A percentile compares a stretch with the other conserved stretches of the same genome.
phyloP scores from a whole-genome alignment of 1,140 invertebrate species.

The Musca vetustissima region DNA sequence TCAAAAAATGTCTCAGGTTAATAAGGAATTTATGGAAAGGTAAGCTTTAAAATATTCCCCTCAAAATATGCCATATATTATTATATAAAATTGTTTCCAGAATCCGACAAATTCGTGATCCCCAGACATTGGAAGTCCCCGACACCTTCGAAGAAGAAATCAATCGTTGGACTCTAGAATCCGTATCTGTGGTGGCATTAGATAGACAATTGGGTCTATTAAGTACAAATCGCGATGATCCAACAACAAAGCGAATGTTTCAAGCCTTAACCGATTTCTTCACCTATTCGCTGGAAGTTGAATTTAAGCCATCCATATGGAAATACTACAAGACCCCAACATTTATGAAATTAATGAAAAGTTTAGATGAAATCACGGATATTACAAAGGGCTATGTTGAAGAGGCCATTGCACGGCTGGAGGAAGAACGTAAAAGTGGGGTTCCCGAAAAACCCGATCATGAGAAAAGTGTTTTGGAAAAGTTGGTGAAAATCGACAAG shows the following conservation, averaged over 20 bases:
- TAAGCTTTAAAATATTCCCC: slow-evolving; percentile 10
- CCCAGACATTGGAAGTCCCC: slow-evolving; percentile 60
- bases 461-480: slow-evolving; percentile 58
- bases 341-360: slow-evolving; percentile 61
- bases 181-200: slow-evolving; percentile 69
- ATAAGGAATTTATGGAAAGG: slow-evolving; percentile 45
- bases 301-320: slow-evolving; percentile 66
- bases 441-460: slow-evolving; percentile 31
- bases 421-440: slow-evolving; percentile 35
- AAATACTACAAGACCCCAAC: slow-evolving; percentile 61
- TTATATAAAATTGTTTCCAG: slow-evolving; percentile 42
- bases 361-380: slow-evolving; percentile 46
- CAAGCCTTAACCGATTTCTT: slow-evolving; percentile 10
- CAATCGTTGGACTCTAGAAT: slow-evolving; percentile 71
- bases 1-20: slow-evolving; percentile 45
- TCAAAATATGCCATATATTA: neutral
- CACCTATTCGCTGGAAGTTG: slow-evolving; percentile 55
- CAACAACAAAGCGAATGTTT: slow-evolving; percentile 26
- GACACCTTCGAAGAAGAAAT: slow-evolving; percentile 65
- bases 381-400: slow-evolving; percentile 39
- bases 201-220: slow-evolving; percentile 65
- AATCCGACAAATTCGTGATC: slow-evolving; percentile 60
- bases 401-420: slow-evolving; percentile 26
- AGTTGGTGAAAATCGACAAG: slow-evolving; percentile 61
- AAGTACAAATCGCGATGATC: slow-evolving; percentile 53